Evolutionary conservation across 2,113 vertebrate species (phyloP), one percentile per base, ranked within the genome.

Genomic region (Odocoileus hemionus): DNA sequence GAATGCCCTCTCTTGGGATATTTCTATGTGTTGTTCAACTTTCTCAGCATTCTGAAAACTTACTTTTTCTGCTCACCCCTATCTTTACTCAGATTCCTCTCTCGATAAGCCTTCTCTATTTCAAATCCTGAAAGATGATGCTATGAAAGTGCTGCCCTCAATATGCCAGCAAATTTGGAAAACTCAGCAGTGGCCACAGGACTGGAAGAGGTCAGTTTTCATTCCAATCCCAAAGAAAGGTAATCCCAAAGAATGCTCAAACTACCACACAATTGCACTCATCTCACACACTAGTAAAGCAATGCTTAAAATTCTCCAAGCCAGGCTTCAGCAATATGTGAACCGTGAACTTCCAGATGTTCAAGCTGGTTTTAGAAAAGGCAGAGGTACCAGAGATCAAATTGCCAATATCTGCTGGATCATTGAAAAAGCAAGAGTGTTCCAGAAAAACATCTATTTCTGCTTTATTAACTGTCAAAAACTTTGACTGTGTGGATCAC

Each of bases 201-300:
- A 64, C 14, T 64, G 13, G 6, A 64, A 64, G 33, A 33, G 14
- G 14, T 16, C 60, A 33, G 60, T 64, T 33, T 64, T 64, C 30
- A 16, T 61, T 61, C 14, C 30, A 61, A 16, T 61, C 1, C 60
- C 14, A 33, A 61, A 61, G 60, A 64, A 64, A 61, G 3, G 28
- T 28, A 61, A 33, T 33, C 6, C 12, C 60, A 33, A 61, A 61
- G 6, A 33, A 33, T 64, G 30, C 30, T 33, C 60, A 64, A 16
- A 64, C 14, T 16, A 33, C 30, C 0, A 0, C 30, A 16, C 2
- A 64, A 33, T 64, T 64, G 60, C 30, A 33, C 6, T 16, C 60
- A 64, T 64, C 60, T 64, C 60, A 64, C 60, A 64, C 3, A 0
- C 60, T 64, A 64, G 14, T 16, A 61, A 61, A 33, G 14, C 33